phyloP scores from a whole-genome alignment of 1,140 invertebrate genomes.

The Cylas formicarius region DNA sequence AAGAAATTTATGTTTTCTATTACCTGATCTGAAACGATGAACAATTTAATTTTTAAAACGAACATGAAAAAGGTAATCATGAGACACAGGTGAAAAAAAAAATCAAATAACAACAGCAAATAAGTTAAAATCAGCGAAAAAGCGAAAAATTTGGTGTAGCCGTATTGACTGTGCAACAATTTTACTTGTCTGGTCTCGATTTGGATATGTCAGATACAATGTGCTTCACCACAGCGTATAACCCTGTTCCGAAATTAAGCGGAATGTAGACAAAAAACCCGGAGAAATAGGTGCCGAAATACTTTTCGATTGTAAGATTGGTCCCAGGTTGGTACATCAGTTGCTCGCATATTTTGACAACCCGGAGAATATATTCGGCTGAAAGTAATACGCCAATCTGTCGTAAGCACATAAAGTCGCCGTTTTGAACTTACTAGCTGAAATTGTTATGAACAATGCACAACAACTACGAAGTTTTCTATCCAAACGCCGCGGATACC shows the following conservation, averaged over 20 bases:
- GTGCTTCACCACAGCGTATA: too few relatives aligned
- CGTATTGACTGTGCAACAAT: too few relatives aligned
- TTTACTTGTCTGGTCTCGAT: too few relatives aligned
- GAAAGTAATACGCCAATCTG: slow-evolving; percentile 4
- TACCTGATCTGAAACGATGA: too few relatives aligned
- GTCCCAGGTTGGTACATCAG: not conserved
- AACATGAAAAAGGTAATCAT: too few relatives aligned
- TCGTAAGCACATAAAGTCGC: not conserved
- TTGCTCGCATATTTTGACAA: slow-evolving; percentile 4
- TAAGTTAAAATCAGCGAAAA: too few relatives aligned
- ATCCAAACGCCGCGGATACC: slow-evolving; percentile 19
- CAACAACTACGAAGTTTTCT: slow-evolving; percentile 6
- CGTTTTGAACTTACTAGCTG: slow-evolving; percentile 6
- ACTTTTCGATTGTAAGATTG: slow-evolving; percentile 5
- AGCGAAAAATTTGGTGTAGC: too few relatives aligned
- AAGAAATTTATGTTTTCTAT: too few relatives aligned
- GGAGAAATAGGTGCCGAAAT: slow-evolving; percentile 6
- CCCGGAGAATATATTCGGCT: slow-evolving; percentile 15
- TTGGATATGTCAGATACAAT: too few relatives aligned
- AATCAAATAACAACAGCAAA: too few relatives aligned
- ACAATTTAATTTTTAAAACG: too few relatives aligned
- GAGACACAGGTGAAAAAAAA: too few relatives aligned
- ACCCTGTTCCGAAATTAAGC: slow-evolving; percentile 4
- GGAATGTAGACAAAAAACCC: slow-evolving; percentile 15
- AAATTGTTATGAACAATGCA: slow-evolving; percentile 8